Evolutionary conservation across 2,113 vertebrate genomes (phyloP), one percentile per base, ranked within the genome.

Genomic region (Nesogale talazaci): DNA sequence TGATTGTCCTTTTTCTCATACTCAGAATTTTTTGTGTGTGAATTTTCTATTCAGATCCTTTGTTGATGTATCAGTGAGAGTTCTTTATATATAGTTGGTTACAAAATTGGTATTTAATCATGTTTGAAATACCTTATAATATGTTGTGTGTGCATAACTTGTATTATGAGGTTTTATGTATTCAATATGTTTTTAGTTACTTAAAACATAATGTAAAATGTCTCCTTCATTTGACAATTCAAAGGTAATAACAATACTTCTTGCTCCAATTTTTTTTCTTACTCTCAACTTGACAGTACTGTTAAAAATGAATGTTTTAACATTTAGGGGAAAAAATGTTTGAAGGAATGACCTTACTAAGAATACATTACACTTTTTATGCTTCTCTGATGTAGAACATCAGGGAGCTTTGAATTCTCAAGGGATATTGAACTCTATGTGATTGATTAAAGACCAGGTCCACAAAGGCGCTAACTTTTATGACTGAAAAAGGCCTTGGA

Each of bases 281-380:
- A 87, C 27, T 84, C 89, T 3, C 17, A 92, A 81, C 3, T 94
- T 92, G 65, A 91, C 29, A 87, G 75, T 88, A 11, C 92, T 6
- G 9, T 88, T 91, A 36, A 89, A 61, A 95, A 91, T 52, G 63
- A 90, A 56, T 83, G 83, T 69, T 70, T 91, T 79, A 89, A 83
- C 36, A 61, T 91, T 67, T 23, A 95, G 46, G 34, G n/a, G n/a
- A n/a, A 74, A 92, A 84, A 52, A 78, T 90, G 40, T 82, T 89
- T 93, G 25, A 83, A 90, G 95, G 40, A 88, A 90, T 82, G 52
- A 85, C 29, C 12, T 86, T 90, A 69, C 65, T 89, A n/a, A 46
- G 57, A 89, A 89, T 76, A 84, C 7, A 75, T 76, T 89, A 84
- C 79, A 81, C 78, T 85, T 65, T 82, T 83, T 67, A 75, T n/a